Evolutionary conservation across 2,797 vertebrate species (phyloP), one percentile per base, ranked within the genome.

Genomic region (Sylvia borin): DNA sequence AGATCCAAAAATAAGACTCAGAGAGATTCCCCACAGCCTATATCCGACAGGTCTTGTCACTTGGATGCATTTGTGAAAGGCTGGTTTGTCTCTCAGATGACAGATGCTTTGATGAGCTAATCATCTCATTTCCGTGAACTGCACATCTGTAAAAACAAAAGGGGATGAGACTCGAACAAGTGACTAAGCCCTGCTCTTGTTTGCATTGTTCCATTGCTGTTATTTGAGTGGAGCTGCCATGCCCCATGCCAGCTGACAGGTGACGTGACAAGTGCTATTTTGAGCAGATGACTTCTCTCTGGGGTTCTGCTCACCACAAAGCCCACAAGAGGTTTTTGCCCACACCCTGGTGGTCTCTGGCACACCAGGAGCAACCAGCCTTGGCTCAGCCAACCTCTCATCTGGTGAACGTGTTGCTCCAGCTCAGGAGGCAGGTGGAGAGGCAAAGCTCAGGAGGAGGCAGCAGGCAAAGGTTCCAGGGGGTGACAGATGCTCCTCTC

Each of bases 61-160:
- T 95, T 87, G 94, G 81, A 93, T 95, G 84, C 74, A 9, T 93
- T 80, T 89, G 91, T 95, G 81, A 85, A 92, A 90, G 80, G 93
- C 93, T 86, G 90, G 93, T 93, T 93, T 97, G 92, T 92, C 95
- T 97, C 91, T 94, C 88, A 43, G 71, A 93, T 96, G 96, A 96
- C 96, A 97, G 90, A 89, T 89, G 88, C 94, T 88, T 95, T 97
- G 96, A 97, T 95, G 96, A 95, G 90, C 88, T 97, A 96, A 96
- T 96, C 90, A 74, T 90, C 95, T 95, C 88, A 89, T 95, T 96
- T 96, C 96, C 57, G 4, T 87, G 96, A 92, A 19, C 73, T 91
- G 92, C 91, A 95, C 95, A 95, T 95, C 95, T 96, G 96, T 96
- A 88, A 94, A 96, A 96, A 97, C 94, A 97, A 89, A 94, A 95